Conservation (phyloP, 2,888 invertebrate species). For the Tipula confusa region DNA sequence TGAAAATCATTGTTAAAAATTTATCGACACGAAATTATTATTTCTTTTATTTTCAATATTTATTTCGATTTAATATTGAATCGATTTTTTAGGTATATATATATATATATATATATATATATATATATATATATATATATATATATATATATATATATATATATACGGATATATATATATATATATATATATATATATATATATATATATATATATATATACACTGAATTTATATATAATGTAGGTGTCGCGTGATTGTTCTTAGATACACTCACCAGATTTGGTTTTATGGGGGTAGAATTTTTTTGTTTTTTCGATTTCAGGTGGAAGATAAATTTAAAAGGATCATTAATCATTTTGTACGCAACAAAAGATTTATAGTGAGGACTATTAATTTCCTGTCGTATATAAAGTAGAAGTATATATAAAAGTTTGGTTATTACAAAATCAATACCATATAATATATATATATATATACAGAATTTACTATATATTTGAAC, state of each 20-base stretch:
- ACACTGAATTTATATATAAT: neutral
- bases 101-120: conserved; percentile 6
- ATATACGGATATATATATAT: neutral
- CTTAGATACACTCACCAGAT: neutral
- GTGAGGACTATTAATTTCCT: conserved; percentile 3
- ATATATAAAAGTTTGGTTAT: neutral
- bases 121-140: neutral
- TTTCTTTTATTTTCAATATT: no score
- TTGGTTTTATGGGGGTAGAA: neutral
- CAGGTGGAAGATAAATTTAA: neutral
- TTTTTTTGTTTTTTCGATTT: neutral
- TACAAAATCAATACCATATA: neutral
- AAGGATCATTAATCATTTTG: neutral
- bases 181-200: conserved; percentile 6
- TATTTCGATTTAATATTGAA: no score
- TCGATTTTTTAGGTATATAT: no score
- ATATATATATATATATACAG: neutral
- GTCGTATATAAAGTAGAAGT: neutral
- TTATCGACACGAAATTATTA: no score
- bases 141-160: conserved; percentile 6
- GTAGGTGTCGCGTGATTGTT: neutral
- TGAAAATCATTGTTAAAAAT: no score
- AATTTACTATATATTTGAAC: neutral
- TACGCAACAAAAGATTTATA: neutral
- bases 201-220: conserved; percentile 6